Percentiles rank a stretch among this genome's conserved stretches.
Conservation (phyloP, 1,140 invertebrate genomes). For the Asbolus verrucosus region DNA sequence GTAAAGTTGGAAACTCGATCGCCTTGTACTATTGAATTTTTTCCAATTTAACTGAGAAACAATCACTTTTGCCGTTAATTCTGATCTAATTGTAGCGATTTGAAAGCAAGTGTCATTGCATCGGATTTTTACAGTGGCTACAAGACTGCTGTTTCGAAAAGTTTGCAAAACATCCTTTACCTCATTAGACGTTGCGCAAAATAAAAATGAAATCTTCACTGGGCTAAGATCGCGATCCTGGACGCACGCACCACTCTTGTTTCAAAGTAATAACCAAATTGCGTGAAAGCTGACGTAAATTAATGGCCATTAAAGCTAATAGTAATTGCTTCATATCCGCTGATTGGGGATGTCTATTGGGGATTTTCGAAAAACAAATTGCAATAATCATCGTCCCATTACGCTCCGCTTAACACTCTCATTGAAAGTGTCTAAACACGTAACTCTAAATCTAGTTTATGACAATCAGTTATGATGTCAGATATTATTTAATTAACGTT, state of each 20-base stretch:
- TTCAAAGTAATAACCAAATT: too few relatives aligned
- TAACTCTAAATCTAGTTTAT: slow-evolving; percentile 14
- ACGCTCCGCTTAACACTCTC: slow-evolving; percentile 1
- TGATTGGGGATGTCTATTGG: neutral
- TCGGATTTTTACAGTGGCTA: neutral
- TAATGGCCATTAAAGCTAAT: too few relatives aligned
- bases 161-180: slow-evolving; percentile 3
- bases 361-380: slow-evolving; percentile 20
- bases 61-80: slow-evolving; percentile 30
- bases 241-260: too few relatives aligned
- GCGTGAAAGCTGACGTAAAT: slow-evolving; percentile 3
- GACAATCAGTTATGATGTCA: slow-evolving; percentile 18
- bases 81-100: slow-evolving; percentile 21
- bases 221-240: too few relatives aligned
- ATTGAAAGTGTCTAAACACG: slow-evolving; percentile 24
- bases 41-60: slow-evolving; percentile 17
- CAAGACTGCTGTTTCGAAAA: neutral
- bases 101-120: slow-evolving; percentile 30
- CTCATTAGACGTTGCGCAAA: neutral
- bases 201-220: neutral
- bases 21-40: slow-evolving; percentile 26
- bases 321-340: neutral
- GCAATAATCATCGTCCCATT: slow-evolving; percentile 21
- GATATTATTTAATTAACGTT: slow-evolving; percentile 39
- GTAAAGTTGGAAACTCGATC: slow-evolving; percentile 29